Evolutionary conservation across 2,888 invertebrate genomes (phyloP).

Genomic region (Acanthosepion pharaonis): DNA sequence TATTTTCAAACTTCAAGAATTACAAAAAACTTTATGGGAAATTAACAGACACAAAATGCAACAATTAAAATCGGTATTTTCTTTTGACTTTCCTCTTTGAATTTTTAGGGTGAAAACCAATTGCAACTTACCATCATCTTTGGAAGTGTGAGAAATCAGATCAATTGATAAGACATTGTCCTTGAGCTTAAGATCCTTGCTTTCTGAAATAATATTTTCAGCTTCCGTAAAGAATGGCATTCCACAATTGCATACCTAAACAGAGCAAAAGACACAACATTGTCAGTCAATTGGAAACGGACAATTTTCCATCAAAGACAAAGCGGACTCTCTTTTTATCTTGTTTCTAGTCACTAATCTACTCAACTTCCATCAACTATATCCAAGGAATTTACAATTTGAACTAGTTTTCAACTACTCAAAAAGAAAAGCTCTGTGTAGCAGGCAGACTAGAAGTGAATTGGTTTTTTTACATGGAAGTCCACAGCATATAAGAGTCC

Average conservation of each 20-base stretch:
- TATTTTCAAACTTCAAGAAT: no score
- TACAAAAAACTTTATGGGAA: background rate
- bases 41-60: background rate
- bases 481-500: background rate
- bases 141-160: slow-evolving; percentile 37
- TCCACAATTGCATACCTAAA: slow-evolving; percentile 36
- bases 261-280: background rate
- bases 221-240: slow-evolving; percentile 39
- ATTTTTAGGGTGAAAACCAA: background rate
- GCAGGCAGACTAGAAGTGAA: background rate
- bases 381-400: background rate
- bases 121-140: slow-evolving; percentile 35
- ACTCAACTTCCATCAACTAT: background rate
- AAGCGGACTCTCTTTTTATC: background rate
- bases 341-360: background rate
- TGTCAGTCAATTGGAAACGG: background rate
- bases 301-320: background rate
- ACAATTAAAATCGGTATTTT: no score
- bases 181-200: slow-evolving; percentile 35
- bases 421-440: background rate
- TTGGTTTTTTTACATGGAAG: background rate
- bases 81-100: no score
- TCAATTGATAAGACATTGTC: background rate
- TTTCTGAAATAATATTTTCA: background rate
- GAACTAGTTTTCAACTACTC: background rate